These are phyloP conservation scores for Tetrax tetrax DNA, from an alignment of 2,113 vertebrate genomes.

Conservation along the genomic window DNA sequence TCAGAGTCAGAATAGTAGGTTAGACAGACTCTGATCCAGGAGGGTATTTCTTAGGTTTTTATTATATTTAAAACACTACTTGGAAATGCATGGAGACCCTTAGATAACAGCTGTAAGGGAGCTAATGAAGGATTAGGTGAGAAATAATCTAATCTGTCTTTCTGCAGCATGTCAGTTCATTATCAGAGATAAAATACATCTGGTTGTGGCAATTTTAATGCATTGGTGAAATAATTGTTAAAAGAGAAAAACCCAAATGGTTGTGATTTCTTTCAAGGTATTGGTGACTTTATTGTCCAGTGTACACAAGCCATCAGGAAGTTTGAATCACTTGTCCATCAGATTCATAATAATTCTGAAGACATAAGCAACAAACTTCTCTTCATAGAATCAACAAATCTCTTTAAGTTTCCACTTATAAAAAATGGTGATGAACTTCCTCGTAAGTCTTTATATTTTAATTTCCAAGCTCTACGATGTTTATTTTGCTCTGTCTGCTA, in stretches of 20 bases:
- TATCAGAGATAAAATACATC: neutral
- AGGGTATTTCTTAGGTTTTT: neutral
- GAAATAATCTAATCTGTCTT: neutral
- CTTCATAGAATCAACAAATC: conserved; percentile 81
- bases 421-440: conserved; percentile 72
- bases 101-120: neutral
- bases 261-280: conserved; percentile 72
- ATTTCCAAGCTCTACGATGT: neutral
- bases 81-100: neutral
- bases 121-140: neutral
- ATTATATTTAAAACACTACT: neutral
- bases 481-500: neutral
- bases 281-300: conserved; percentile 81
- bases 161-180: neutral
- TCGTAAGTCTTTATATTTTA: conserved; percentile 72
- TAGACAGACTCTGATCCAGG: neutral
- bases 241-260: neutral
- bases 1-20: neutral
- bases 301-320: conserved; percentile 79
- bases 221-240: neutral
- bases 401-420: conserved; percentile 82
- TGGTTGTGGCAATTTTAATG: neutral
- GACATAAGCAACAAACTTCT: conserved; percentile 81
- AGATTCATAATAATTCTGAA: conserved; percentile 83
- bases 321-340: conserved; percentile 85